These are phyloP conservation scores for Rhopalosiphum padi DNA, from an alignment of 1,140 invertebrate species.

Conservation along the genomic window DNA sequence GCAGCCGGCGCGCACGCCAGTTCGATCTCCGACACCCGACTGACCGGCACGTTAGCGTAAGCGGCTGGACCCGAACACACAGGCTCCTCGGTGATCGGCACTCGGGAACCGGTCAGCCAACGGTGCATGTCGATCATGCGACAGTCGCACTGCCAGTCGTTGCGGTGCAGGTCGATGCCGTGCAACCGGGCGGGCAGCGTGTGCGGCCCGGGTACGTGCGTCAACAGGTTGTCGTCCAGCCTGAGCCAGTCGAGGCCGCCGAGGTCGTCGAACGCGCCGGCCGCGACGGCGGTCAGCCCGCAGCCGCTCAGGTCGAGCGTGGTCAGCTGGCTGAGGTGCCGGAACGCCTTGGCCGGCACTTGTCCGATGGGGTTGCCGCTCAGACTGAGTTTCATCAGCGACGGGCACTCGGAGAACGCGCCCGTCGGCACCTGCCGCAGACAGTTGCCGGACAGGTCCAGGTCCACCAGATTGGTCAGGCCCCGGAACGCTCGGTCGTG, in stretches of 20 bases:
- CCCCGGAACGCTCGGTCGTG: slow-evolving; percentile 81
- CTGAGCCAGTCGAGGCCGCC: slow-evolving; percentile 83
- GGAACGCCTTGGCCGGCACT: slow-evolving; percentile 78
- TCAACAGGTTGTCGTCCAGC: slow-evolving; percentile 81
- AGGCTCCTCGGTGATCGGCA: slow-evolving; percentile 75
- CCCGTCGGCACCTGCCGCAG: slow-evolving; percentile 77
- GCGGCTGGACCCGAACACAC: slow-evolving; percentile 76
- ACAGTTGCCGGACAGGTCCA: slow-evolving; percentile 85
- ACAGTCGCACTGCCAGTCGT: slow-evolving; percentile 90
- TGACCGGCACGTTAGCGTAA: slow-evolving; percentile 73
- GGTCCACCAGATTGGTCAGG: slow-evolving; percentile 84
- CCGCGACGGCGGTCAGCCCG: slow-evolving; percentile 76
- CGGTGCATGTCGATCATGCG: slow-evolving; percentile 75
- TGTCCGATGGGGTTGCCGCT: slow-evolving; percentile 81
- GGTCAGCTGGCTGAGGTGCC: slow-evolving; percentile 75
- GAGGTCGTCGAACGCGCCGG: slow-evolving; percentile 82
- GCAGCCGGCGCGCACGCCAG: slow-evolving; percentile 84
- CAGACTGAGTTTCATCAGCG: slow-evolving; percentile 81
- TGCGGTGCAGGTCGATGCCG: slow-evolving; percentile 81
- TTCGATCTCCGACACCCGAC: slow-evolving; percentile 73
- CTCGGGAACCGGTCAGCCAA: slow-evolving; percentile 79
- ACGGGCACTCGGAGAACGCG: slow-evolving; percentile 78
- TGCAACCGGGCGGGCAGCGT: slow-evolving; percentile 77
- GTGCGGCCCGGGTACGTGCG: slow-evolving; percentile 72
- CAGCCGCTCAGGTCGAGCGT: slow-evolving; percentile 84